Conservation (phyloP, 2,888 invertebrate species). For the Papilio gigon region DNA sequence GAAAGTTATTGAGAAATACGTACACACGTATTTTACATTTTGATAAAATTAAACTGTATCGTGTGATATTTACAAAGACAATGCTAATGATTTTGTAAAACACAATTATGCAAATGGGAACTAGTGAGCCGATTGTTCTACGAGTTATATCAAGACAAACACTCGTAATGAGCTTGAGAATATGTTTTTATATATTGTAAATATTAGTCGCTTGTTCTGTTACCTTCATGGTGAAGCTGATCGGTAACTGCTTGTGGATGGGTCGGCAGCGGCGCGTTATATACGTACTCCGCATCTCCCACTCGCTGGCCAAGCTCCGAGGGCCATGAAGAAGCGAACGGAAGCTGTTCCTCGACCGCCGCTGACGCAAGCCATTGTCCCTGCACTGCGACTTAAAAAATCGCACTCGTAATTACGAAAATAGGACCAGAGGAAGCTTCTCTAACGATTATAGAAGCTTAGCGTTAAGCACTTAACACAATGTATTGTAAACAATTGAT, state of each 20-base stretch:
- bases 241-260: constrained; percentile 72
- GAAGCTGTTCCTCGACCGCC: constrained; percentile 66
- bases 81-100: constrained; percentile 33
- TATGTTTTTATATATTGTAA: constrained; percentile 29
- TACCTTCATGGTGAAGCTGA: constrained; percentile 80
- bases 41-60: constrained; percentile 7
- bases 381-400: constrained; percentile 50
- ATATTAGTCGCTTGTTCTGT: constrained; percentile 47
- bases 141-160: constrained; percentile 12
- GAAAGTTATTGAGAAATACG: neutral
- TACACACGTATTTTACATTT: neutral
- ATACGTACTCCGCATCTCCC: constrained; percentile 74
- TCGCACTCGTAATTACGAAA: constrained; percentile 48
- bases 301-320: constrained; percentile 59
- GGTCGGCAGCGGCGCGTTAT: constrained; percentile 68
- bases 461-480: neutral
- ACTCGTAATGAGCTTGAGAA: neutral
- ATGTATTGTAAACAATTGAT: neutral
- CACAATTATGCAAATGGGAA: constrained; percentile 29
- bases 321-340: constrained; percentile 69
- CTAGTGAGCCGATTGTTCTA: constrained; percentile 22
- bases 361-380: constrained; percentile 74
- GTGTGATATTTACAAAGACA: constrained; percentile 31
- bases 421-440: constrained; percentile 42
- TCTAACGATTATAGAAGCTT: constrained; percentile 16